Base-by-base conservation (phyloP, 2,113 vertebrate species). In the Nipponia nippon region DNA sequence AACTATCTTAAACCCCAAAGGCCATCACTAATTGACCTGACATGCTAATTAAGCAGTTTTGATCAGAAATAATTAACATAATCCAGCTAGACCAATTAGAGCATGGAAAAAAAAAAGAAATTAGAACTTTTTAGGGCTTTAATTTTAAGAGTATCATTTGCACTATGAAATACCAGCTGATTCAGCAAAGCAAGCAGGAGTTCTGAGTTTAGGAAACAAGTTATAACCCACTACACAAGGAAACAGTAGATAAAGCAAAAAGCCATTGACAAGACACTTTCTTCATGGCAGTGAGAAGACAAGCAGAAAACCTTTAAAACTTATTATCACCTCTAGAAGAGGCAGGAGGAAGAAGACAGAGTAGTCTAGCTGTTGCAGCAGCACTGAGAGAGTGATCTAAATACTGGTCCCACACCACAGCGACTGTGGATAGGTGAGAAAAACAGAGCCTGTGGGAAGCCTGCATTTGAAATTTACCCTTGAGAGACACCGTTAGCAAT, bases 31-130 rank as follows among this genome's bases (percentile, higher is more conserved):
- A 97, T 95, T 93, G 87, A 96, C 87, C 91, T 94, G 89, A 82
- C 77, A 70, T 93, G 89, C 89, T 96, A 95, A 96, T 95, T 87
- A 86, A 90, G 89, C 94, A 93, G 36, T 97, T 95, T 92, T 91
- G 93, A 88, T 95, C 66, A 80, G 71, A 93, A 93, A 90, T 90
- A 91, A 93, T 95, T 88, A 91, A 81, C 94, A 96, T 90, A 95
- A 97, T 85, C 84, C 91, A 94, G 66, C 71, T 70, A 96, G 87
- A 83, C 91, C 89, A 94, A 90, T 95, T 93, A 94, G 1, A 83
- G 38, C 19, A 80, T 22, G 77, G 3, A 36, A 17, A n/a, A 75
- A 59, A 52, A 58, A 59, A 71, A 47, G 19, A 62, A 89, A 81
- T 17, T 19, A 49, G n/a, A 90, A 81, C 22, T 66, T 56, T 87